Evolutionary conservation across 2,797 vertebrate species (phyloP).

Genomic region (Mormyrus hasselquistii): DNA sequence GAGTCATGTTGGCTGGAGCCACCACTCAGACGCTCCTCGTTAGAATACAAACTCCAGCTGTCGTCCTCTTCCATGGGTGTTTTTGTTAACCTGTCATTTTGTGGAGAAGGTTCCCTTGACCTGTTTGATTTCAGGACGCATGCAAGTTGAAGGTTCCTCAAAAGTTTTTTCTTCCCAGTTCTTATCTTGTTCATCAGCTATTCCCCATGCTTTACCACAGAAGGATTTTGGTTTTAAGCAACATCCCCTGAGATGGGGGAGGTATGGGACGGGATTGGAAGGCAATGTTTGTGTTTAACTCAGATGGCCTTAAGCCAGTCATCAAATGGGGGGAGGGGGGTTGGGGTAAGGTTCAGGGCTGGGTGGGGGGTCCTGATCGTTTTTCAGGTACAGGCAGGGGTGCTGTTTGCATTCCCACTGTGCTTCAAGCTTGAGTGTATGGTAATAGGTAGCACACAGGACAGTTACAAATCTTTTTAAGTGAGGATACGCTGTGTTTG

Average conservation of each 20-base stretch:
- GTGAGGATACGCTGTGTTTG: not conserved
- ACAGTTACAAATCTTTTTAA: not conserved
- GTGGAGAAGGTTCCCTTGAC: not conserved
- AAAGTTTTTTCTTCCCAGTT: not conserved
- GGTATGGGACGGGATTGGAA: not conserved
- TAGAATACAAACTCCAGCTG: not conserved
- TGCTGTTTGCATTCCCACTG: not conserved
- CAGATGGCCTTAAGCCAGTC: not conserved
- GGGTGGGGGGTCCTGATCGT: not conserved
- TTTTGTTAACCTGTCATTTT: not conserved
- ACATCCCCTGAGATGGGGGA: not conserved
- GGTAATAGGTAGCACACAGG: not conserved
- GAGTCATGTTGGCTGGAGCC: not conserved
- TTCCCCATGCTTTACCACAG: not conserved
- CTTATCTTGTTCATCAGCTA: not conserved
- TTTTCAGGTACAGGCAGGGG: not conserved
- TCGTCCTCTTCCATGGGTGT: not conserved
- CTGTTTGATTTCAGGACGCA: not conserved
- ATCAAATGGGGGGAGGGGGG: not conserved
- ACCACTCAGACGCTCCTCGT: not conserved
- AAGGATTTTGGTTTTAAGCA: not conserved
- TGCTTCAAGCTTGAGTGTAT: not conserved
- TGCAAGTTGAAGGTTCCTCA: not conserved
- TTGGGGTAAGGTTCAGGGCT: not conserved
- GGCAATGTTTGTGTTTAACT: not conserved